phyloP scores from a whole-genome alignment of 2,113 vertebrate species.

The Lucifuga dentata region DNA sequence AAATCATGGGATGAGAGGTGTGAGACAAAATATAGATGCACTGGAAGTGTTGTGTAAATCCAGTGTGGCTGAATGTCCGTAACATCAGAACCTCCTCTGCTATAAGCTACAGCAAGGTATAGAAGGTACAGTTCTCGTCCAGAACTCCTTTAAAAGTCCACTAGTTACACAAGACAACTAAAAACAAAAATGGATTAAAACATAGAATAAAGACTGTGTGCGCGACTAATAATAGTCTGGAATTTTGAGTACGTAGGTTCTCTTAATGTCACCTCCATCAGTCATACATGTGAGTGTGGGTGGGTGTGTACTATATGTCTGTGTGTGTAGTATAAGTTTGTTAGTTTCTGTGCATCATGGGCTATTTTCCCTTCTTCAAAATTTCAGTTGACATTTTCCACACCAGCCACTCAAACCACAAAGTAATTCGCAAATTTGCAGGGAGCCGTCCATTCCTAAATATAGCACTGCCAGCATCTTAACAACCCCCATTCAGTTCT shows the following conservation, averaged over 20 bases:
- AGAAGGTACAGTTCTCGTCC: too few species aligned
- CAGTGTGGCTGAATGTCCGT: too few species aligned
- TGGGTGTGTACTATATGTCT: not conserved
- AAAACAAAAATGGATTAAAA: not conserved
- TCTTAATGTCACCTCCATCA: slow-evolving; percentile 41
- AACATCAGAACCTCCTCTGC: too few species aligned
- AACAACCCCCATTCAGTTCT: slow-evolving; percentile 17
- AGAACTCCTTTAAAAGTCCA: too few species aligned
- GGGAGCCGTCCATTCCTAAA: slow-evolving; percentile 16
- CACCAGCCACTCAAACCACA: slow-evolving; percentile 20
- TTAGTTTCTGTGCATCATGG: slow-evolving; percentile 4
- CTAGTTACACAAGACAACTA: not conserved
- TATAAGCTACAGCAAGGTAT: too few species aligned
- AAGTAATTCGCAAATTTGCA: slow-evolving; percentile 9
- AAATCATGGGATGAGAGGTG: too few species aligned
- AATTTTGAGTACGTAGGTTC: slow-evolving; percentile 10
- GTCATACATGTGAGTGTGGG: not conserved
- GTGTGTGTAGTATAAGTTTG: not conserved
- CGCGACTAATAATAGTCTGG: not conserved
- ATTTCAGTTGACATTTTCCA: slow-evolving; percentile 43
- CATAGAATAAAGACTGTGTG: not conserved
- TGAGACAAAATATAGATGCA: too few species aligned
- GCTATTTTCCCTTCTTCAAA: slow-evolving; percentile 1
- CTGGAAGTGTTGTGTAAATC: too few species aligned
- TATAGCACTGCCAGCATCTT: slow-evolving; percentile 27